A percentile compares a stretch with the other conserved stretches of the same genome.
phyloP scores from a whole-genome alignment of 2,797 vertebrate species.

The Xenopus petersii region DNA sequence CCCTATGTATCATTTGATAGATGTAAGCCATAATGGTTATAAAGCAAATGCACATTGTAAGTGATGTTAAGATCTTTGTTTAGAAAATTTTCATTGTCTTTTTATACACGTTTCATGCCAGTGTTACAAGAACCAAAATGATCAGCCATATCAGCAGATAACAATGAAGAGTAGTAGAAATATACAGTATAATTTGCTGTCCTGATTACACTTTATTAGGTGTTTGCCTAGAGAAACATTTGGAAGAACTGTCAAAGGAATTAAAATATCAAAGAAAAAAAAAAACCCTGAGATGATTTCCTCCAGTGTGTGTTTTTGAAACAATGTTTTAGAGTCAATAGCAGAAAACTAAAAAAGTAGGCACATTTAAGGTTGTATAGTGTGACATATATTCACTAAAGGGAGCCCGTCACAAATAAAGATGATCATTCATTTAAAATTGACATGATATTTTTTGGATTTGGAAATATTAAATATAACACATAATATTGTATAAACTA shows the following conservation, averaged over 20 bases:
- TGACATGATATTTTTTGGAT: slow-evolving; percentile 59
- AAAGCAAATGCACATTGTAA: slow-evolving; percentile 49
- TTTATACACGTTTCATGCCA: slow-evolving; percentile 62
- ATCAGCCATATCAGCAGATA: slow-evolving; percentile 66
- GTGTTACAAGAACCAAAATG: slow-evolving; percentile 60
- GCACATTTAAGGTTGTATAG: slow-evolving; percentile 66
- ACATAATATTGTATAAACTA: slow-evolving; percentile 9
- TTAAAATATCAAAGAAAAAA: slow-evolving; percentile 66
- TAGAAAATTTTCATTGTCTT: slow-evolving; percentile 63
- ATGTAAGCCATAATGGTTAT: slow-evolving; percentile 65
- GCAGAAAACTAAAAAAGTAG: slow-evolving; percentile 51
- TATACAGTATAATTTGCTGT: slow-evolving; percentile 58
- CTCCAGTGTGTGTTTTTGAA: slow-evolving; percentile 61
- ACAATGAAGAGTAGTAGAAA: slow-evolving; percentile 58
- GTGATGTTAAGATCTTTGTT: slow-evolving; percentile 55
- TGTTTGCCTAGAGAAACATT: slow-evolving; percentile 57
- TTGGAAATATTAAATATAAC: slow-evolving; percentile 49
- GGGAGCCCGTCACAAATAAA: slow-evolving; percentile 64
- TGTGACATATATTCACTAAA: slow-evolving; percentile 60
- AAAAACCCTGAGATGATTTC: slow-evolving; percentile 51
- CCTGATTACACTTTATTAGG: slow-evolving; percentile 56
- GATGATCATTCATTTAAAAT: slow-evolving; percentile 74
- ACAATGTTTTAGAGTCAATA: slow-evolving; percentile 51
- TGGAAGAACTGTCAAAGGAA: slow-evolving; percentile 69
- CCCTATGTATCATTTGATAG: slow-evolving; percentile 64